Base-by-base conservation (phyloP, 2,113 vertebrate species). In the Malurus alboscapulatus region DNA sequence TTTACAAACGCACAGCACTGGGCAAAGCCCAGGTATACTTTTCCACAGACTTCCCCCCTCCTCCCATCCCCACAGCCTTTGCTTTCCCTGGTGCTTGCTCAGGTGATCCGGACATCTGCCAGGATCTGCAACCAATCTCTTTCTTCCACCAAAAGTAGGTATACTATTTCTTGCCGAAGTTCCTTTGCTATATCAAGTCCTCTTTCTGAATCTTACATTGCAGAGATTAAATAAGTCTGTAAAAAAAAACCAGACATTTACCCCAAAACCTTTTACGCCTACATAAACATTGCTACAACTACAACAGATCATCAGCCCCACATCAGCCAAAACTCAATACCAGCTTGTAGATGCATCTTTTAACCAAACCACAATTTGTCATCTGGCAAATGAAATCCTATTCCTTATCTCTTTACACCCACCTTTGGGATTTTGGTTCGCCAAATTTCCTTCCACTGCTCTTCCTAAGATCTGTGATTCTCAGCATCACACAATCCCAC, bases 1-100 rank as follows among this genome's bases (percentile, higher is more conserved):
- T 89, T 87, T 36, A 89, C 62, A 68, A 42, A 78, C 6, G n/a
- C 30, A 67, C 16, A 71, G 34, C 12, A 47, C 17, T 47, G 29
- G 19, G 14, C 25, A 86, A 88, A 87, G 36, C 14, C 44, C 4
- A 44, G 6, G 12, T 42, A 10, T 2, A 21, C 47, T 87, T 73
- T n/a, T 45, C 21, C 54, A 69, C 0, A 4, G n/a, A 45, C 17
- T 10, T 22, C 6, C 2, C 7, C 5, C 2, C 38, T 38, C 0
- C 3, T 1, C 14, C 29, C 22, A 34, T 19, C 7, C 30, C 48
- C 34, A 14, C 32, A 42, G 32, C 26, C 30, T 55, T 47, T 45
- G n/a, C n/a, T 40, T 61, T 82, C 63, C 51, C 50, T 53, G 40
- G 14, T 13, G 38, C 15, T 55, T 29, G 3, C 24, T 50, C 47